phyloP scores from a whole-genome alignment of 2,113 vertebrate species.

The Aspidoscelis tigris region DNA sequence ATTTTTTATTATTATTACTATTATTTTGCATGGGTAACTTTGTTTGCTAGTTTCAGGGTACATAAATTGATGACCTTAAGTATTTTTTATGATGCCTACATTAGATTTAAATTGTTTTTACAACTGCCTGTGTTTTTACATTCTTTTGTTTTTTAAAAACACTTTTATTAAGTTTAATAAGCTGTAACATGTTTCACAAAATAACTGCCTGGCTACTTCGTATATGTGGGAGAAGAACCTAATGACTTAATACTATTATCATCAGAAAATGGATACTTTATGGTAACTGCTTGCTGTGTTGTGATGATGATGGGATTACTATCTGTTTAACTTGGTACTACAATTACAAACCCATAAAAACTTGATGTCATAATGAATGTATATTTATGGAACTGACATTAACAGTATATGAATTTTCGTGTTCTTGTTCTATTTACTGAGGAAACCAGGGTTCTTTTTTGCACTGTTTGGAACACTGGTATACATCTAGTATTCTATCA shows the following conservation, averaged over 20 bases:
- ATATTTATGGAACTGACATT: background rate
- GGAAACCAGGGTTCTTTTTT: background rate
- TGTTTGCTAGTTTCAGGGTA: conserved; percentile 4
- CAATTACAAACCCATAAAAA: conserved; percentile 13
- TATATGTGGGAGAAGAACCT: background rate
- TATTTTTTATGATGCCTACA: conserved; percentile 10
- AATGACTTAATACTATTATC: conserved; percentile 34
- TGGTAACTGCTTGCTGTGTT: conserved; percentile 27
- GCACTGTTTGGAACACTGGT: no score
- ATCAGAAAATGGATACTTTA: conserved; percentile 17
- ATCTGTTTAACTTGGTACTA: background rate
- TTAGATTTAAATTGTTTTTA: conserved; percentile 10
- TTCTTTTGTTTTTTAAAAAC: background rate
- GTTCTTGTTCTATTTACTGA: background rate
- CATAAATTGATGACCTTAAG: conserved; percentile 3
- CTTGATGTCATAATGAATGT: background rate
- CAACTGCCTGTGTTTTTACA: conserved; percentile 14
- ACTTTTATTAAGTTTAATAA: conserved; percentile 26
- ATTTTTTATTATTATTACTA: background rate
- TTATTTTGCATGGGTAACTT: background rate
- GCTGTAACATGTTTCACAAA: conserved; percentile 22
- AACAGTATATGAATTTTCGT: background rate
- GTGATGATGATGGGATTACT: conserved; percentile 13
- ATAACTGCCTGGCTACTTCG: background rate
- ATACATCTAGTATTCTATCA: no score